Conservation (phyloP, 2,797 vertebrate species). For the Vireo griseus region DNA sequence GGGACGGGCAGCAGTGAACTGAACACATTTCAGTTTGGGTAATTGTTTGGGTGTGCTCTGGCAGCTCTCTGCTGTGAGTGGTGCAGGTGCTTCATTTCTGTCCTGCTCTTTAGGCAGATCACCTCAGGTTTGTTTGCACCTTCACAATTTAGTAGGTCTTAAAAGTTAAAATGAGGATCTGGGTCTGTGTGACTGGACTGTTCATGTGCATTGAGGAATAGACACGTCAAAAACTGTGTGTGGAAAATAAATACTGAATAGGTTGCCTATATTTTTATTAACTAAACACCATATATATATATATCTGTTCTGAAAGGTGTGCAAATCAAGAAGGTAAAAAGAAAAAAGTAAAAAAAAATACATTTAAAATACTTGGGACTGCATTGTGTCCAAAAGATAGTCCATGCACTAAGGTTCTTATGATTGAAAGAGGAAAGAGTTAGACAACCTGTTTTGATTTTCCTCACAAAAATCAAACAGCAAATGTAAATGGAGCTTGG, state of each 20-base stretch:
- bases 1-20: not conserved
- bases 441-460: not conserved
- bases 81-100: not conserved
- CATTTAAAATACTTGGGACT: not conserved
- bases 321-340: not conserved
- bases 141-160: not conserved
- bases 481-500: not conserved
- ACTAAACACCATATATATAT: no score
- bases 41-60: not conserved
- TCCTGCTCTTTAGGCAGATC: not conserved
- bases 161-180: not conserved
- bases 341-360: not conserved
- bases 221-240: not conserved
- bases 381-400: not conserved
- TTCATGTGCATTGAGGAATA: fast-evolving
- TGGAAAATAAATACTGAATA: not conserved
- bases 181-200: not conserved
- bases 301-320: not conserved
- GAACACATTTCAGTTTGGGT: not conserved
- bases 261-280: not conserved
- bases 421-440: not conserved
- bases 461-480: not conserved
- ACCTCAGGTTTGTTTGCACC: not conserved
- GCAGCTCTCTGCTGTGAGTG: not conserved
- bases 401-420: not conserved